Base-by-base conservation (phyloP, 2,888 invertebrate genomes). In the Xanthostigma xanthostigma region DNA sequence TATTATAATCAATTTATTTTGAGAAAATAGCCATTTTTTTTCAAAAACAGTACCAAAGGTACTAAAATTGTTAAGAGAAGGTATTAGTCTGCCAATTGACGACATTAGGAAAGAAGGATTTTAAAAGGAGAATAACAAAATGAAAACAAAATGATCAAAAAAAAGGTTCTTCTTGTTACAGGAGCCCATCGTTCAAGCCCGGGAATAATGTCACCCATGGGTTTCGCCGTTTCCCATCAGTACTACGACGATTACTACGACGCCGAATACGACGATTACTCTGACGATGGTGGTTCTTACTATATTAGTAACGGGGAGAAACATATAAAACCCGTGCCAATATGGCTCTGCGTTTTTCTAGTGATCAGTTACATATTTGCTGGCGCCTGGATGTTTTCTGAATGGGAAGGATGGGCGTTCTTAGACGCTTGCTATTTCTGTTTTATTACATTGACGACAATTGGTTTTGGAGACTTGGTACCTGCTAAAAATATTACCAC, bases 341-440 rank as follows among this genome's bases (percentile, higher is more conserved):
- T 91, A 59, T 89, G 89, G 87, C 66, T 91, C 50, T 91, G 91
- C 64, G 85, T 91, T 48, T 83, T 86, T 59, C 73, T 92, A 42
- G 91, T 92, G 27, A 79, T 92, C 27, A 84, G 89, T 50, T 93
- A 93, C 68, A 92, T 93, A 56, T 75, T 91, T 48, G 88, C 84
- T 0, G 92, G 93, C 11, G 91, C 91, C 2, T 86, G 81, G 59
- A 75, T 93, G 9, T 93, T 93, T 69, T 76, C 79, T 57, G 75
- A 76, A 43, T 91, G 90, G 88, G 92, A 93, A 67, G 69, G 74
- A 14, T 93, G 93, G 93, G 75, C 76, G 0, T 86, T 85, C 60
- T 72, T 91, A 51, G 90, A 93, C 63, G 84, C 90, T 0, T 89
- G 90, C 2, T 93, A 93, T 66, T 93, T 93, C 68, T 93, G 92